Evolutionary conservation across 2,888 invertebrate species (phyloP), one percentile per base, ranked within the genome.

Genomic region (Dynastes tityus): DNA sequence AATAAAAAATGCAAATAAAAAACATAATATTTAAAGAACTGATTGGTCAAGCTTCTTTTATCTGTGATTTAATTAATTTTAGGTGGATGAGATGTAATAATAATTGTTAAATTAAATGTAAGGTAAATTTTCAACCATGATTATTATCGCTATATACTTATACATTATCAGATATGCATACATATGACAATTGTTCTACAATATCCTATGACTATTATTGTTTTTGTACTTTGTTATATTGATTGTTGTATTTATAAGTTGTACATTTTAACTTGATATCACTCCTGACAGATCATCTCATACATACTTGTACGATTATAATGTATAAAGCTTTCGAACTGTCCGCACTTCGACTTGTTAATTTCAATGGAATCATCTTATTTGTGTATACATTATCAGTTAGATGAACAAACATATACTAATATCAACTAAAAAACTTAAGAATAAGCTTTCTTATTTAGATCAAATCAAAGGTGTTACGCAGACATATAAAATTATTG

Each of bases 11-110:
- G 73, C 61, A 74, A 74, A 61, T 74, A 68, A 68, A 68, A 8
- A 51, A 68, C 13, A 45, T 45, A 45, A 45, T 81, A 81, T 78
- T 81, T 82, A 83, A 81, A 79, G 79, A 83, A 81, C 84, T 78
- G 76, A 85, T 85, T 85, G 85, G 87, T 84, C 85, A 86, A 86
- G 86, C 87, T 87, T 87, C 86, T 87, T 87, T 87, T 85, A 85
- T 87, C 87, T 87, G 87, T 87, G 87, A 87, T 87, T 86, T 84
- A 85, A 85, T 86, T 86, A 87, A 85, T 86, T 87, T 87, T 86
- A 86, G 84, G 84, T 83, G 80, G 81, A 80, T 82, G 82, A 82
- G 79, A 79, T 74, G 73, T 74, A 74, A 61, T 73, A 71, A 55
- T 81, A 68, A 76, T 76, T 76, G 76, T 76, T 76, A 76, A 55